phyloP scores from a whole-genome alignment of 2,888 invertebrate species.

The Venusia cambrica region DNA sequence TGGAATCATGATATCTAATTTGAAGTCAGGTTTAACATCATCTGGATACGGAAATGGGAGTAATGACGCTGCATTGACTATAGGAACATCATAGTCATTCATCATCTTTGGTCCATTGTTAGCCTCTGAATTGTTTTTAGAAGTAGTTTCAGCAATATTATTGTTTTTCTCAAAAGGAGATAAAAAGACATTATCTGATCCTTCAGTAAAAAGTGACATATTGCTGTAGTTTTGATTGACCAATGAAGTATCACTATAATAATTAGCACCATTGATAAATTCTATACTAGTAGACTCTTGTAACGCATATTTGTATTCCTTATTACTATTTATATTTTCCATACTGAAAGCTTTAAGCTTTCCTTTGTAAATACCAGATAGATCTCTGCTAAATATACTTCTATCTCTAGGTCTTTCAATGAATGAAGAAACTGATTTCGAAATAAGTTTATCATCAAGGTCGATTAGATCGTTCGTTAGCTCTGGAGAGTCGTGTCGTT shows the following conservation, averaged over 20 bases:
- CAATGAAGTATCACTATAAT: slow-evolving; percentile 52
- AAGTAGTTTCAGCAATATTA: slow-evolving; percentile 31
- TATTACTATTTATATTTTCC: slow-evolving; percentile 56
- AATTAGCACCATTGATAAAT: slow-evolving; percentile 42
- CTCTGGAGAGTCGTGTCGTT: slow-evolving; percentile 34
- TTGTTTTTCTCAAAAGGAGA: slow-evolving; percentile 49
- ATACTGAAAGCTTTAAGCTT: slow-evolving; percentile 69
- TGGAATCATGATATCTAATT: slow-evolving; percentile 33
- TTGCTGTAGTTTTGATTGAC: slow-evolving; percentile 45
- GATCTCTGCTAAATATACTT: slow-evolving; percentile 52
- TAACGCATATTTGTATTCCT: slow-evolving; percentile 52
- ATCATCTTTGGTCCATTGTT: slow-evolving; percentile 17
- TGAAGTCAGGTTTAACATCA: slow-evolving; percentile 38
- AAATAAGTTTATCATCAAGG: slow-evolving; percentile 35
- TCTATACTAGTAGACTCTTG: slow-evolving; percentile 70
- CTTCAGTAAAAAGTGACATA: slow-evolving; percentile 54
- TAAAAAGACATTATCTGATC: slow-evolving; percentile 60
- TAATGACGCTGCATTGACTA: slow-evolving; percentile 56
- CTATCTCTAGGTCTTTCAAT: slow-evolving; percentile 37
- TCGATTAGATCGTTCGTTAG: slow-evolving; percentile 34
- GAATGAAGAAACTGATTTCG: slow-evolving; percentile 48
- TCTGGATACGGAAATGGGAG: slow-evolving; percentile 57
- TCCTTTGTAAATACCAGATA: slow-evolving; percentile 59
- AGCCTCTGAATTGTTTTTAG: slow-evolving; percentile 23
- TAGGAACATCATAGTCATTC: slow-evolving; percentile 36